A percentile compares a stretch with the other conserved stretches of the same genome.
phyloP scores from a whole-genome alignment of 2,888 invertebrate species.

The Eremobia ochroleuca region DNA sequence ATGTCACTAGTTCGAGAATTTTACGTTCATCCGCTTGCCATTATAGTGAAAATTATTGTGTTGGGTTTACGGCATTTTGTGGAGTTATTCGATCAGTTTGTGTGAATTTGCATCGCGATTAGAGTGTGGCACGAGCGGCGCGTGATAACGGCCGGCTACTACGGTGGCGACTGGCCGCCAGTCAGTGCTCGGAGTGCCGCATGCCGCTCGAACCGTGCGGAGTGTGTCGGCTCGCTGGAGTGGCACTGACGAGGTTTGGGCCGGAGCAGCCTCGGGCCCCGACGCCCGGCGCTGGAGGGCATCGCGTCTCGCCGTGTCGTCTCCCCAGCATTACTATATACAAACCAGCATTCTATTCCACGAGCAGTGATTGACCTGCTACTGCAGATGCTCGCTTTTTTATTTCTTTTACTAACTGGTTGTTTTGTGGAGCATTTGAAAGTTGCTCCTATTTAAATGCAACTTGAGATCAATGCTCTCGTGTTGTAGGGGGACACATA shows the following conservation, averaged over 20 bases:
- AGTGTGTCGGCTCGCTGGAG: conserved; percentile 21
- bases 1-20: conserved; percentile 63
- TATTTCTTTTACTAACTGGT: conserved; percentile 26
- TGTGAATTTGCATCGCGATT: conserved; percentile 62
- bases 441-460: conserved; percentile 16
- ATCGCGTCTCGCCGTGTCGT: neutral
- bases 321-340: conserved; percentile 4
- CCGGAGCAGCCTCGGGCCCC: conserved; percentile 5
- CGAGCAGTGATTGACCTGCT: conserved; percentile 31
- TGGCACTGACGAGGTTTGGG: conserved; percentile 27
- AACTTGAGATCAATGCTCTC: conserved; percentile 10
- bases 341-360: conserved; percentile 27
- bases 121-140: conserved; percentile 55
- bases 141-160: conserved; percentile 62
- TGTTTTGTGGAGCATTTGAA: conserved; percentile 42
- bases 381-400: conserved; percentile 22
- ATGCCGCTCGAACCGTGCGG: conserved; percentile 25
- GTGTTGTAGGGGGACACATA: neutral
- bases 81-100: conserved; percentile 67
- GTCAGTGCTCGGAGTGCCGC: conserved; percentile 22
- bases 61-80: conserved; percentile 71
- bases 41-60: conserved; percentile 70
- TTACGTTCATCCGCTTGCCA: conserved; percentile 67
- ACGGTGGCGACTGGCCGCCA: conserved; percentile 58
- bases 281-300: conserved; percentile 7